Percentiles rank a stretch among this genome's conserved stretches.
phyloP scores from a whole-genome alignment of 2,113 vertebrate species.

The Oenanthe melanoleuca region DNA sequence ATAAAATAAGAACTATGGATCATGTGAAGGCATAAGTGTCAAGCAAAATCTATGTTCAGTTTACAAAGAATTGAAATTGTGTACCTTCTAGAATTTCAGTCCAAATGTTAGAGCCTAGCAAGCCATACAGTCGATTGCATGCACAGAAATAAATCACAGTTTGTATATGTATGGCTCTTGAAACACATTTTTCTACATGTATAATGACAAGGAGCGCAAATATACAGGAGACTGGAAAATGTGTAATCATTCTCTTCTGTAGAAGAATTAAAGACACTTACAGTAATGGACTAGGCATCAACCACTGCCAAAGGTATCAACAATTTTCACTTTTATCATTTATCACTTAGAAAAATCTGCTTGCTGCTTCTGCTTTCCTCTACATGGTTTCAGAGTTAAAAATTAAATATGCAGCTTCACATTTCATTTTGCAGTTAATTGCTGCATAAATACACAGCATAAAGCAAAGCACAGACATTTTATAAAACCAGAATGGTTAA shows the following conservation, averaged over 20 bases:
- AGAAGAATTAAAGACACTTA: conserved; percentile 14
- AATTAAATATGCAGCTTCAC: background rate
- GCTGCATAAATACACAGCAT: conserved; percentile 1
- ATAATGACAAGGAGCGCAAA: background rate
- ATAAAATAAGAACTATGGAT: background rate
- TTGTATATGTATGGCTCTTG: background rate
- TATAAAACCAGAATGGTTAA: background rate
- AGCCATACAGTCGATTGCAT: background rate
- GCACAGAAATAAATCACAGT: background rate
- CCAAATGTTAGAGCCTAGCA: background rate
- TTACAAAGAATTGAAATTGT: background rate
- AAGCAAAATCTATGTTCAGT: background rate
- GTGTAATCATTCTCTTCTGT: background rate
- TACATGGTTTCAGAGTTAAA: background rate
- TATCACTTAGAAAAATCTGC: background rate
- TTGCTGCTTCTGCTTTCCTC: background rate
- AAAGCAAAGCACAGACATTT: conserved; percentile 1
- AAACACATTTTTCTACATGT: background rate
- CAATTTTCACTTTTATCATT: background rate
- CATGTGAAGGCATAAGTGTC: background rate
- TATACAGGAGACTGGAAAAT: background rate
- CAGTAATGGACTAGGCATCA: background rate
- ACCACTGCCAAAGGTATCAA: background rate
- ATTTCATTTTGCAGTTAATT: conserved; percentile 37
- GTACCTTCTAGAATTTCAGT: background rate